Percentiles rank a stretch among this genome's conserved stretches.
phyloP scores from a whole-genome alignment of 2,888 invertebrate genomes.

The Mimumesa dahlbomi region DNA sequence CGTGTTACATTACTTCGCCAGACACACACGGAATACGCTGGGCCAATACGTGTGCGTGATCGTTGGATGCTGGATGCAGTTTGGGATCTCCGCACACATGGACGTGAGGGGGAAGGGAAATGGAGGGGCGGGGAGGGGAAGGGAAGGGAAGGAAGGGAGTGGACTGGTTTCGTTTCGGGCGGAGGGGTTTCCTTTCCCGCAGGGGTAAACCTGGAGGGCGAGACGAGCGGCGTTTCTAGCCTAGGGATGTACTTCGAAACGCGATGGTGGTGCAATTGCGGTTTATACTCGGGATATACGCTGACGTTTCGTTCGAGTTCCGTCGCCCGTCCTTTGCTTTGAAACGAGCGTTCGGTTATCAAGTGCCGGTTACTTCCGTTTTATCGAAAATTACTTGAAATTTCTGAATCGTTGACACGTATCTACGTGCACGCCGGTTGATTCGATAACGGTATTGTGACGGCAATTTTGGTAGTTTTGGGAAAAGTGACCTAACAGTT shows the following conservation, averaged over 20 bases:
- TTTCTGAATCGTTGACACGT: no score
- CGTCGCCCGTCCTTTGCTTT: no score
- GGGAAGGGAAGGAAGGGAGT: constrained; percentile 37
- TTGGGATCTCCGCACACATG: constrained; percentile 13
- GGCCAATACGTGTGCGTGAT: constrained; percentile 5
- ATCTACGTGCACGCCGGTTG: no score
- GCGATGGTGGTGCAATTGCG: constrained; percentile 71
- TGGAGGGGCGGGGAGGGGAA: neutral
- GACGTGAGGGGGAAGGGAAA: neutral
- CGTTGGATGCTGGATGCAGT: constrained; percentile 51
- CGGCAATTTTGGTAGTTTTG: no score
- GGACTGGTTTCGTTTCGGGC: constrained; percentile 58
- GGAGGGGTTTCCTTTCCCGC: constrained; percentile 44
- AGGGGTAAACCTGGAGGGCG: constrained; percentile 29
- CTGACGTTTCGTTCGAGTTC: neutral
- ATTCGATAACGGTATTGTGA: no score
- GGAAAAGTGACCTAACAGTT: no score
- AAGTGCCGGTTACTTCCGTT: no score
- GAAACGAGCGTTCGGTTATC: no score
- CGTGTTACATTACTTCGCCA: constrained; percentile 73
- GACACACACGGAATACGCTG: constrained; percentile 34
- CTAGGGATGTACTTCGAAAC: constrained; percentile 58
- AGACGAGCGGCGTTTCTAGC: constrained; percentile 39
- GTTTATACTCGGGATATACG: constrained; percentile 53
- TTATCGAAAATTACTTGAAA: no score